These are phyloP conservation scores for Syndactyla subalaris DNA, from an alignment of 2,797 vertebrate genomes.

Conservation along the genomic window DNA sequence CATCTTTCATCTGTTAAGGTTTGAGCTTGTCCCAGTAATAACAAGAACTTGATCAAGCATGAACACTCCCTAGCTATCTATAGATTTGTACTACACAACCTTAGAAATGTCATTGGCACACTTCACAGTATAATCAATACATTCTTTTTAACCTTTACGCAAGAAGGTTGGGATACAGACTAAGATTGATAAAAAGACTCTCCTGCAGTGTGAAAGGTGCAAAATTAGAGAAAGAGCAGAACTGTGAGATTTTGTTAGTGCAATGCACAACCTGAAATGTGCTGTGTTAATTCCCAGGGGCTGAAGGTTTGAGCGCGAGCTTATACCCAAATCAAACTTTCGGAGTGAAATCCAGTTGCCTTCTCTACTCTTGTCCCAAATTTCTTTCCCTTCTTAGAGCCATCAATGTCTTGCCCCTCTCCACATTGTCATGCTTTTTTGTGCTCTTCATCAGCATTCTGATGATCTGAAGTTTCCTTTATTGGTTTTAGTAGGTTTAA, in stretches of 20 bases:
- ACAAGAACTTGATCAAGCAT: conserved; percentile 73
- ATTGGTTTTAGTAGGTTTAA: background rate
- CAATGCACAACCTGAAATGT: background rate
- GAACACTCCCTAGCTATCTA: conserved; percentile 69
- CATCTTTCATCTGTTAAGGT: conserved; percentile 59
- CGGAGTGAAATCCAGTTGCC: background rate
- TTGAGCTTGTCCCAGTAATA: conserved; percentile 68
- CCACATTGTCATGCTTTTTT: background rate
- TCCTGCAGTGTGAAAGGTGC: conserved; percentile 30
- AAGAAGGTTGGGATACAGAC: conserved; percentile 65
- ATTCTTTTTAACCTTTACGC: conserved; percentile 73
- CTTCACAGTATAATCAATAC: conserved; percentile 71
- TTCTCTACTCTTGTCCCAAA: background rate
- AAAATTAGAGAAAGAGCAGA: conserved; percentile 16
- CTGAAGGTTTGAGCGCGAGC: rapidly evolving
- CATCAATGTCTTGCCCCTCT: background rate
- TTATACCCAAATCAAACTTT: background rate
- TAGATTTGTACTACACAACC: conserved; percentile 73
- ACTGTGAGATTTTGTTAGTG: background rate
- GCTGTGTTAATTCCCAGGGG: background rate
- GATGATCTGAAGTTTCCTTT: background rate
- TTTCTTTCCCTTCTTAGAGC: background rate
- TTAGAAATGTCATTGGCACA: conserved; percentile 76
- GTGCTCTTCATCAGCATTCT: background rate
- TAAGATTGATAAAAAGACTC: conserved; percentile 70